Evolutionary conservation across 2,797 vertebrate genomes (phyloP), one percentile per base, ranked within the genome.

Genomic region (Thalassophryne amazonica): DNA sequence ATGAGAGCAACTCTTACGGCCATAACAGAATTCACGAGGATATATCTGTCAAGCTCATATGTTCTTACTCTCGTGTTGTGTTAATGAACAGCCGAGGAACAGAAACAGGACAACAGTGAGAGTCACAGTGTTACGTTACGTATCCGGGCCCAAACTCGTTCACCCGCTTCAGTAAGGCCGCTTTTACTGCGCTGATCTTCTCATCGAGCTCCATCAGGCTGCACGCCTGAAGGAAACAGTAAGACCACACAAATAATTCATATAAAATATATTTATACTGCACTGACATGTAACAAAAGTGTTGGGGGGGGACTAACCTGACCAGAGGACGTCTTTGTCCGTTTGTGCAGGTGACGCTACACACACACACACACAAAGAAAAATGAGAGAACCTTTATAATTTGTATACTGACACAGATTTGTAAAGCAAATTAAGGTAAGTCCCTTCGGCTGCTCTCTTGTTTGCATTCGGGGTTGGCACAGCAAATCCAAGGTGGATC

Each of bases 161-260:
- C 34, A 91, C 93, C 88, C 93, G 97, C 86, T 94, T 95, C 76
- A 98, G 83, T 25, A 99, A 85, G 5, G 92, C 92, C 21, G 93
- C 92, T 81, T 92, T 95, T 80, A 97, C 93, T 7, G 91, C 92
- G 61, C 84, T 96, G 80, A 99, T 99, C 91, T 98, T 99, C 84
- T 95, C 94, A 81, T 99, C 95, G 83, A 99, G 88, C 87, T 99
- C 96, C 15, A 91, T 90, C 84, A 99, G 86, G 35, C 92, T 96
- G 85, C 94, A 98, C 67, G 76, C 91, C 94, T 98, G 86, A 76
- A 76, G 73, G 58, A 73, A 42, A 60, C 15, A 24, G 20, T n/a
- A 18, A 35, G 5, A 12, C n/a, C n/a, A n/a, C n/a, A n/a, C n/a
- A n/a, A n/a, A n/a, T n/a, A n/a, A n/a, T n/a, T n/a, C n/a, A n/a